Percentiles rank a stretch among this genome's conserved stretches.
phyloP scores from a whole-genome alignment of 2,888 invertebrate genomes.

The Diadegma fenestrale region DNA sequence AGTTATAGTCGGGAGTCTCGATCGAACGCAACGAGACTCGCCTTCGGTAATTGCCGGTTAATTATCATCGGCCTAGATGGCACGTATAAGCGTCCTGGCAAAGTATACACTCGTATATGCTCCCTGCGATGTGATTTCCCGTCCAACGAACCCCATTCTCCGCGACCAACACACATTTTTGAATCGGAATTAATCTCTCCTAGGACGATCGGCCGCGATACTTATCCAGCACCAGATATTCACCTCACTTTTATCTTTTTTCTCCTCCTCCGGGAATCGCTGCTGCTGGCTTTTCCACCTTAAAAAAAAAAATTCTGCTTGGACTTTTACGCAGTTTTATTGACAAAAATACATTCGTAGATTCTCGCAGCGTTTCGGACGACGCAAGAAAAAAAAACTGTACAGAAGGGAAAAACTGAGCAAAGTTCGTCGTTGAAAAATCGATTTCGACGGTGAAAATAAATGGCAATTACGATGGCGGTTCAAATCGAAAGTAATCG shows the following conservation, averaged over 20 bases:
- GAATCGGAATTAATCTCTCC: slow-evolving; percentile 57
- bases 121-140: slow-evolving; percentile 64
- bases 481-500: slow-evolving; percentile 15
- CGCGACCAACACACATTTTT: slow-evolving; percentile 55
- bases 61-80: slow-evolving; percentile 72
- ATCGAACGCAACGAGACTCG: slow-evolving; percentile 53
- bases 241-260: not conserved
- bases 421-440: not conserved
- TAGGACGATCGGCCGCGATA: slow-evolving; percentile 56
- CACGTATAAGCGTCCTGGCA: slow-evolving; percentile 66
- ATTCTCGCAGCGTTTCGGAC: too few relatives aligned
- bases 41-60: slow-evolving; percentile 72
- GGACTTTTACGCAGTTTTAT: too few relatives aligned
- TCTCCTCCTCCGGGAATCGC: not conserved
- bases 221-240: slow-evolving; percentile 25
- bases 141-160: slow-evolving; percentile 68
- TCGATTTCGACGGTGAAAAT: not conserved
- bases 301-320: too few relatives aligned
- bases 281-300: not conserved
- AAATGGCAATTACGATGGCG: not conserved
- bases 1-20: slow-evolving; percentile 32
- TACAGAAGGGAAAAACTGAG: too few relatives aligned
- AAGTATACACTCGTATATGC: slow-evolving; percentile 51
- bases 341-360: too few relatives aligned
- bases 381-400: too few relatives aligned